Conservation (phyloP, 2,888 invertebrate genomes). For the Eurytoma adleriae region DNA sequence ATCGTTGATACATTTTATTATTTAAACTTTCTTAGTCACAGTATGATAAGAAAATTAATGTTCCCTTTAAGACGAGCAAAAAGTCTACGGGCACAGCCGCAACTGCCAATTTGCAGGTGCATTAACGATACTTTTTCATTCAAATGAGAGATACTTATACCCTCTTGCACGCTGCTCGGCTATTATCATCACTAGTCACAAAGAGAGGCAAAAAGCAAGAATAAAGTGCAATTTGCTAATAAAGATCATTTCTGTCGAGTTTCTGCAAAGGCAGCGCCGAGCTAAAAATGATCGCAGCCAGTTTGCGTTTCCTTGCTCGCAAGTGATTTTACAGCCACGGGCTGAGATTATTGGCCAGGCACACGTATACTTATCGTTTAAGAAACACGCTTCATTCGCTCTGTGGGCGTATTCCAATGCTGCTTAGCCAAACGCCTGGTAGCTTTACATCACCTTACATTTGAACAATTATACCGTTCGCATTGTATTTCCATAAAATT, state of each 20-base stretch:
- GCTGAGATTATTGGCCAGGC: not conserved
- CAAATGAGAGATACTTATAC: constrained; percentile 12
- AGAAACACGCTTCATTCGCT: constrained; percentile 9
- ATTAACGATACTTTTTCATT: constrained; percentile 12
- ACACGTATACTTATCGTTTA: constrained; percentile 27
- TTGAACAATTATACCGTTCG: no score
- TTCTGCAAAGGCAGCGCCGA: not conserved
- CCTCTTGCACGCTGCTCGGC: not conserved
- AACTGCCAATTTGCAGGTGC: constrained; percentile 32
- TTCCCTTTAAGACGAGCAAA: no score
- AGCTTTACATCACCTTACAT: no score
- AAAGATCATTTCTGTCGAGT: not conserved
- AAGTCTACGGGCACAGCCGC: not conserved
- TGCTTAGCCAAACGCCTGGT: no score
- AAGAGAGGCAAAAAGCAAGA: constrained; percentile 9
- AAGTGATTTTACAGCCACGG: not conserved
- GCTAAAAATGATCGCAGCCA: constrained; percentile 6
- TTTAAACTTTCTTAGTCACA: no score
- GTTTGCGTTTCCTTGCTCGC: not conserved
- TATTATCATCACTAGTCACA: not conserved
- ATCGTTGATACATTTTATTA: no score
- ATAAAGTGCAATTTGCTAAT: constrained; percentile 23
- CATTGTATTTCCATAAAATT: no score
- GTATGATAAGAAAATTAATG: no score
- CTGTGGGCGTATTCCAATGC: not conserved